A percentile compares a stretch with the other conserved stretches of the same genome.
Conservation (phyloP, 2,888 invertebrate genomes). For the Acanthacorydalis orientalis region DNA sequence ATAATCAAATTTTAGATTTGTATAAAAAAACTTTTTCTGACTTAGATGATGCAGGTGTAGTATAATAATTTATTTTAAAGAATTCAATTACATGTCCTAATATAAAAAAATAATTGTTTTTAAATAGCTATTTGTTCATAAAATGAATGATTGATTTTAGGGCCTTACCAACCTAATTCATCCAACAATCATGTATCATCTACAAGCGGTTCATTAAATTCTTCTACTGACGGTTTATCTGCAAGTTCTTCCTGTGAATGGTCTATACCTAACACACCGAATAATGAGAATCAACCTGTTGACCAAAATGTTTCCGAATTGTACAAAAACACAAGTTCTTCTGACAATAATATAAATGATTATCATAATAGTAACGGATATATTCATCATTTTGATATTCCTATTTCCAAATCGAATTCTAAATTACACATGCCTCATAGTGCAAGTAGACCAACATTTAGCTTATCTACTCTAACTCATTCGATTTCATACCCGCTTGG, state of each 20-base stretch:
- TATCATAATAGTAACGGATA: background rate
- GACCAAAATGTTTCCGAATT: background rate
- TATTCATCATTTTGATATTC: background rate
- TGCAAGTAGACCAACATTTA: slow-evolving; percentile 13
- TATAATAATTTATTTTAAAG: too few species aligned
- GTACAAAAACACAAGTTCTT: background rate
- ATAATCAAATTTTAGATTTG: slow-evolving; percentile 35
- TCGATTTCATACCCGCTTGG: slow-evolving; percentile 1
- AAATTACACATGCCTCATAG: slow-evolving; percentile 3
- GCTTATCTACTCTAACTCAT: slow-evolving; percentile 12
- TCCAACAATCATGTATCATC: background rate
- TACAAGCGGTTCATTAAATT: background rate
- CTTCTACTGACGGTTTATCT: background rate
- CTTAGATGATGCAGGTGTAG: slow-evolving; percentile 4
- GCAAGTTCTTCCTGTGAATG: background rate
- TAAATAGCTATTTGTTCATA: too few species aligned
- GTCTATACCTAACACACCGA: background rate
- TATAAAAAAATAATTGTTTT: too few species aligned
- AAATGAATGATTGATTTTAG: background rate
- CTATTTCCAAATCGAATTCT: background rate
- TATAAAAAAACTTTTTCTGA: slow-evolving; percentile 31
- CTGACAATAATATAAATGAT: too few species aligned
- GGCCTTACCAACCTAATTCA: background rate
- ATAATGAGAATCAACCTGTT: background rate
- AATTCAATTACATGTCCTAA: too few species aligned